Percentiles rank a stretch among this genome's conserved stretches.
phyloP scores from a whole-genome alignment of 2,888 invertebrate species.

The Tortricodes alternella region DNA sequence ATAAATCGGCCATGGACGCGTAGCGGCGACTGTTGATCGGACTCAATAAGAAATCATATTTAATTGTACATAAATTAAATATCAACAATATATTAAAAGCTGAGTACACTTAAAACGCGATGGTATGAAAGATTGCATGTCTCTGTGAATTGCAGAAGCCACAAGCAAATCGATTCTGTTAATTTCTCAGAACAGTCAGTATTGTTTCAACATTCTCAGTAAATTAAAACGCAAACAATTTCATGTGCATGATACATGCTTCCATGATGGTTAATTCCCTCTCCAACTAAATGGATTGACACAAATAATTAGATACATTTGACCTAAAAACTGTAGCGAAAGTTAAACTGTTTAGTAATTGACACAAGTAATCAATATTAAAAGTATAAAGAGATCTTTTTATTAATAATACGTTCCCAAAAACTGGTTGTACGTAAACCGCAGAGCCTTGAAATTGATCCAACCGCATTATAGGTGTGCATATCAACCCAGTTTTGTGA shows the following conservation, averaged over 20 bases:
- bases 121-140: slow-evolving; percentile 44
- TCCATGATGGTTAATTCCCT: not conserved
- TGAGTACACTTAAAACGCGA: not conserved
- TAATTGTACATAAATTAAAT: slow-evolving; percentile 28
- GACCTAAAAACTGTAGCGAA: slow-evolving; percentile 15
- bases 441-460: slow-evolving; percentile 74
- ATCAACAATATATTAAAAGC: not conserved
- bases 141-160: slow-evolving; percentile 51
- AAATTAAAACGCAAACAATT: slow-evolving; percentile 26
- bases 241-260: not conserved
- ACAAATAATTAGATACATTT: slow-evolving; percentile 11
- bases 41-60: slow-evolving; percentile 37
- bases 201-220: slow-evolving; percentile 30
- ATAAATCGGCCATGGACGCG: slow-evolving; percentile 48
- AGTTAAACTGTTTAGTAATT: slow-evolving; percentile 9
- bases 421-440: slow-evolving; percentile 56
- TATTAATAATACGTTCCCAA: slow-evolving; percentile 46
- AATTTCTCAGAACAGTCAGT: slow-evolving; percentile 66
- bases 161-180: slow-evolving; percentile 60
- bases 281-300: not conserved
- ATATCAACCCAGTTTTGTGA: slow-evolving; percentile 61
- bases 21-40: slow-evolving; percentile 27
- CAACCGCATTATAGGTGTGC: slow-evolving; percentile 67
- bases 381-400: slow-evolving; percentile 33
- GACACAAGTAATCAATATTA: slow-evolving; percentile 12